Conservation (phyloP, 92 coral and sea anemone genomes). For the Zoanthus gigantus region DNA sequence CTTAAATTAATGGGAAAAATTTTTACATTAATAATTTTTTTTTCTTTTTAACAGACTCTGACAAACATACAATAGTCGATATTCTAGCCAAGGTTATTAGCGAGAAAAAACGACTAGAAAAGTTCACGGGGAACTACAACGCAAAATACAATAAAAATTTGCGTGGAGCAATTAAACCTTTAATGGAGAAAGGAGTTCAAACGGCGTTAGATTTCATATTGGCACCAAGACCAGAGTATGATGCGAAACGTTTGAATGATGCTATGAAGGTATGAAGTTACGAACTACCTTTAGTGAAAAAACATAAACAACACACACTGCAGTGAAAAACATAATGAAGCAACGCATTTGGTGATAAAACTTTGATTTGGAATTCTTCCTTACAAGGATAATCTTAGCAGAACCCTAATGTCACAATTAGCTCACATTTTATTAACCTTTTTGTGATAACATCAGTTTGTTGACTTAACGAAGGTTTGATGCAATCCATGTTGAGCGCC, state of each 20-base stretch:
- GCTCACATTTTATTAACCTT: too few species aligned
- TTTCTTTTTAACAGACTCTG: constrained; percentile 51
- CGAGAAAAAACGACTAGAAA: constrained; percentile 65
- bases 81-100: constrained; percentile 75
- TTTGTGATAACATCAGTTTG: too few species aligned
- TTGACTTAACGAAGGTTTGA: too few species aligned
- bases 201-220: constrained; percentile 80
- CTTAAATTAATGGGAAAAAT: too few species aligned
- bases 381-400: too few species aligned
- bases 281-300: neutral
- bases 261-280: constrained; percentile 72
- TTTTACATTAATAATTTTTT: constrained; percentile 37
- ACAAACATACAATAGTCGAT: constrained; percentile 76
- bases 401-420: too few species aligned
- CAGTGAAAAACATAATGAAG: too few species aligned
- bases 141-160: constrained; percentile 76
- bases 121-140: constrained; percentile 74
- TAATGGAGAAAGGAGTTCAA: constrained; percentile 77
- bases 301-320: too few species aligned
- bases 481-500: too few species aligned
- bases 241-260: constrained; percentile 81
- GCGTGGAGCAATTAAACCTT: constrained; percentile 72
- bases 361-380: too few species aligned
- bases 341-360: too few species aligned
- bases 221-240: constrained; percentile 65